These are phyloP conservation scores for Oncopodura yosiiana DNA, from an alignment of 1,140 invertebrate species.

Conservation along the genomic window DNA sequence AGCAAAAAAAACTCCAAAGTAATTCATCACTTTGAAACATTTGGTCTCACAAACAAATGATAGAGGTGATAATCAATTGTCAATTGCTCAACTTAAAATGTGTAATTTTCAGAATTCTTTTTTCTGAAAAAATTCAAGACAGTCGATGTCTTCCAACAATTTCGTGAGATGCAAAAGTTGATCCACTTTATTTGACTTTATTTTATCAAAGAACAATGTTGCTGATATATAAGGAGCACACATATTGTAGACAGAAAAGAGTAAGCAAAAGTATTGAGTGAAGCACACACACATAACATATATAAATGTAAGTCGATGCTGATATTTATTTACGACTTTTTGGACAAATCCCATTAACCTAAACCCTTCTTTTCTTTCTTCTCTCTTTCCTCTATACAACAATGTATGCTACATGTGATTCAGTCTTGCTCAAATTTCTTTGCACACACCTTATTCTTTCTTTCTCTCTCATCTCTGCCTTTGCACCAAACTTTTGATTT, in stretches of 20 bases:
- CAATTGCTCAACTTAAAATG: no score
- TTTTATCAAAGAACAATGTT: slow-evolving; percentile 14
- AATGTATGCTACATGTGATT: background rate
- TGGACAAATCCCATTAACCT: slow-evolving; percentile 18
- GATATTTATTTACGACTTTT: slow-evolving; percentile 21
- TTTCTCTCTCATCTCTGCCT: background rate
- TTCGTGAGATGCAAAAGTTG: slow-evolving; percentile 2
- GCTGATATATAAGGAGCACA: no score
- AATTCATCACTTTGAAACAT: no score
- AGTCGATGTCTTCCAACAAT: no score
- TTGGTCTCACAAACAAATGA: no score
- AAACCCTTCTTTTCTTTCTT: slow-evolving; percentile 9
- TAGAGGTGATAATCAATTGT: no score
- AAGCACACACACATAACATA: no score
- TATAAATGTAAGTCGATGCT: slow-evolving; percentile 7
- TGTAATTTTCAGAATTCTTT: no score
- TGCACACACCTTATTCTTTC: background rate
- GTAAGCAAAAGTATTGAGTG: no score
- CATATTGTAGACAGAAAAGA: no score
- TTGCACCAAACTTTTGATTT: background rate
- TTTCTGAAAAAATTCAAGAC: no score
- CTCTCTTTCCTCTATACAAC: background rate
- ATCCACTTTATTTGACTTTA: slow-evolving; percentile 19
- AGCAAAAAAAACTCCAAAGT: no score
- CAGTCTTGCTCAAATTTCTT: background rate